phyloP scores from a whole-genome alignment of 1,140 invertebrate species.

The Drosophila ambigua region DNA sequence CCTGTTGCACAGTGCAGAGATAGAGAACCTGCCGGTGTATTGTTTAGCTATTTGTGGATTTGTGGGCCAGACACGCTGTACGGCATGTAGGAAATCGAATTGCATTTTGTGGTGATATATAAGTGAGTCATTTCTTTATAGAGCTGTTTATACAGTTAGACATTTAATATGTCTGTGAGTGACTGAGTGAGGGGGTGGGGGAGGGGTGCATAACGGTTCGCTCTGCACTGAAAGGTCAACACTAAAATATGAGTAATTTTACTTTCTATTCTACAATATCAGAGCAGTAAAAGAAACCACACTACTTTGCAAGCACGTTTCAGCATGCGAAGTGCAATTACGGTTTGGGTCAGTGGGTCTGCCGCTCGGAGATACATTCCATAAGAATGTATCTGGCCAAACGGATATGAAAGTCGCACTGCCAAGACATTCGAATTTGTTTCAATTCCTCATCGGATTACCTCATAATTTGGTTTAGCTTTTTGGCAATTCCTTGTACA shows the following conservation, averaged over 20 bases:
- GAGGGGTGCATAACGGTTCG: slow-evolving; percentile 35
- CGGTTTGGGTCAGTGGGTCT: slow-evolving; percentile 30
- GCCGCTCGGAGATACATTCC: background rate
- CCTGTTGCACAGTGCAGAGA: too few species aligned
- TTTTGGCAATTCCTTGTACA: slow-evolving; percentile 2
- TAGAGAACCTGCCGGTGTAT: too few species aligned
- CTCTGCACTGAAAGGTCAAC: slow-evolving; percentile 58
- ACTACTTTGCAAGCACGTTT: slow-evolving; percentile 25
- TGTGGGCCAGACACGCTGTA: slow-evolving; percentile 8
- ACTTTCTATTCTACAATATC: slow-evolving; percentile 24
- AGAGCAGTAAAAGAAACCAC: slow-evolving; percentile 5
- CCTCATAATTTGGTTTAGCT: slow-evolving; percentile 25
- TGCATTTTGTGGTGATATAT: slow-evolving; percentile 16
- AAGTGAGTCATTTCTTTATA: slow-evolving; percentile 45
- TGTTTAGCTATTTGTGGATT: background rate
- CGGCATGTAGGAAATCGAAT: slow-evolving; percentile 47
- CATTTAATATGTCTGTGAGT: slow-evolving; percentile 3
- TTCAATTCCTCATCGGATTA: slow-evolving; percentile 21
- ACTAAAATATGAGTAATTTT: slow-evolving; percentile 32
- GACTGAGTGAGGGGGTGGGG: background rate
- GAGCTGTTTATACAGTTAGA: slow-evolving; percentile 51
- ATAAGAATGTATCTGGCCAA: background rate
- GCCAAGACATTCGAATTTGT: background rate
- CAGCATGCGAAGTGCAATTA: slow-evolving; percentile 13
- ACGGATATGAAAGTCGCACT: slow-evolving; percentile 1